Evolutionary conservation across 2,113 vertebrate genomes (phyloP).

Genomic region (Gnathonemus echidnorhynchus): DNA sequence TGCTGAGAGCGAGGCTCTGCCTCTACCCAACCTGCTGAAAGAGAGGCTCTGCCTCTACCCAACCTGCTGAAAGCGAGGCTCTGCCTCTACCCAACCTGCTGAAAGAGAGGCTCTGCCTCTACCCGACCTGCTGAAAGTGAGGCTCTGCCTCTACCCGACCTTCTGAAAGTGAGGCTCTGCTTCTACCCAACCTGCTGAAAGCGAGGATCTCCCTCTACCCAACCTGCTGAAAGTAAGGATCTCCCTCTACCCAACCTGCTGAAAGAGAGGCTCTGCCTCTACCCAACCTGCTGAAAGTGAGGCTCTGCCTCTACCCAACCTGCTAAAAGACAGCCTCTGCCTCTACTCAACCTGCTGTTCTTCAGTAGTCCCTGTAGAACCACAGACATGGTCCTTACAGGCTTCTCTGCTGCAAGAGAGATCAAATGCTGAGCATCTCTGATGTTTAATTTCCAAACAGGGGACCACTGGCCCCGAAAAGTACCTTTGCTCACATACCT

Average conservation of each 20-base stretch:
- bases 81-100: not conserved
- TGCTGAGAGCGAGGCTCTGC: not conserved
- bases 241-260: not conserved
- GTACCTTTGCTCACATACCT: not conserved
- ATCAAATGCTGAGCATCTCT: not conserved
- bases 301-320: not conserved
- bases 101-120: not conserved
- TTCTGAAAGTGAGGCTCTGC: rapidly evolving
- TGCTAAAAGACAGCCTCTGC: not conserved
- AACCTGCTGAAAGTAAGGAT: not conserved
- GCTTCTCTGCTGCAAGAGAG: not conserved
- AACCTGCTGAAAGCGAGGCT: not conserved
- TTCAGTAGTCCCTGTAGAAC: not conserved
- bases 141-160: not conserved
- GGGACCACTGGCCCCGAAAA: not conserved
- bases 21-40: not conserved
- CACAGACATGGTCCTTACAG: not conserved
- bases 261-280: not conserved
- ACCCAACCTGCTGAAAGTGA: not conserved
- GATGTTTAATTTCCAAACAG: not conserved
- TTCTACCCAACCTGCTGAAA: not conserved
- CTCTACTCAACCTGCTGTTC: not conserved
- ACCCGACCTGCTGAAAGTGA: not conserved
- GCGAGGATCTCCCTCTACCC: rapidly evolving
- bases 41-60: not conserved